Percentiles rank a stretch among this genome's conserved stretches.
phyloP scores from a whole-genome alignment of 2,113 vertebrate species.

The Malurus cyaneus region DNA sequence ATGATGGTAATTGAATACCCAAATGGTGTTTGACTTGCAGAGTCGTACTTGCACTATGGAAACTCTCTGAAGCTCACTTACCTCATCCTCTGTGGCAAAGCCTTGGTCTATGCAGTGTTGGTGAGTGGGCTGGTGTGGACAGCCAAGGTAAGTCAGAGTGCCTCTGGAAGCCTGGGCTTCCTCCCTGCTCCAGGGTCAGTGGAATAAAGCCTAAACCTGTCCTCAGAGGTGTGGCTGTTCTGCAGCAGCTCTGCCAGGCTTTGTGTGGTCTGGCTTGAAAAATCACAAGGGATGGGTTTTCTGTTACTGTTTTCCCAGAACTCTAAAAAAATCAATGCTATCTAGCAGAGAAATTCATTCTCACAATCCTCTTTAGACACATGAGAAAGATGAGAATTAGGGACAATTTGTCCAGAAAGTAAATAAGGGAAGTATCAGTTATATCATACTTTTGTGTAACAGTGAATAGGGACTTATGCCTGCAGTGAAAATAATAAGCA shows the following conservation, averaged over 20 bases:
- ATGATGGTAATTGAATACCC: background rate
- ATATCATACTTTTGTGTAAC: background rate
- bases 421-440: background rate
- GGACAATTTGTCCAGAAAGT: background rate
- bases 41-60: constrained; percentile 48
- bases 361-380: background rate
- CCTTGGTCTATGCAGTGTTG: constrained; percentile 70
- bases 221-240: background rate
- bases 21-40: constrained; percentile 43
- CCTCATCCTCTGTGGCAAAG: constrained; percentile 69
- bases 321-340: background rate
- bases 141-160: constrained; percentile 43
- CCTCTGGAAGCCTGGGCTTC: background rate
- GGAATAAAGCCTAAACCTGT: background rate
- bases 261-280: background rate
- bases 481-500: background rate
- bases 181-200: background rate
- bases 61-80: constrained; percentile 73
- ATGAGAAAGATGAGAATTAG: background rate
- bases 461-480: background rate
- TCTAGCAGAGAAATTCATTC: background rate
- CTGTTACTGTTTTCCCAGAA: background rate
- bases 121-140: constrained; percentile 59
- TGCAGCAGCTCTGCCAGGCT: background rate
- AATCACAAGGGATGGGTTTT: background rate